phyloP scores from a whole-genome alignment of 2,888 invertebrate genomes.

The Trichopria drosophilae region DNA sequence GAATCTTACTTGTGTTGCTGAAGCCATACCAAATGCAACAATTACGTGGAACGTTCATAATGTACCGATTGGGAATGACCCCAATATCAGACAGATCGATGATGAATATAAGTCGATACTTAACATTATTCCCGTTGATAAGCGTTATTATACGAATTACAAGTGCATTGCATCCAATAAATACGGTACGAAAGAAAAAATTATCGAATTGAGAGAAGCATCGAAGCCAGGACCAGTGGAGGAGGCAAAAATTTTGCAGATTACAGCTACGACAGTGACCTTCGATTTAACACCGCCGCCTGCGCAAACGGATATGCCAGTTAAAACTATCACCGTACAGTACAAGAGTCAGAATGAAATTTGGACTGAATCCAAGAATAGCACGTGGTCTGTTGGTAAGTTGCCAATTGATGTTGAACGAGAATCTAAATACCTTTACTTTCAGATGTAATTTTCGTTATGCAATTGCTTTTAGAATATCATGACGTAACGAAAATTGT shows the following conservation, averaged over 20 bases:
- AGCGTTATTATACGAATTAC: constrained; percentile 72
- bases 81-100: constrained; percentile 63
- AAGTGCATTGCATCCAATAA: constrained; percentile 81
- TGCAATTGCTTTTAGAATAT: no score
- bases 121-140: constrained; percentile 69
- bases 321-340: constrained; percentile 73
- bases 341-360: constrained; percentile 71
- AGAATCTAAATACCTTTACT: background rate
- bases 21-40: constrained; percentile 88
- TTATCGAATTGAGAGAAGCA: constrained; percentile 76
- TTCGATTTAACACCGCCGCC: constrained; percentile 78
- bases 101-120: constrained; percentile 74
- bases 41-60: constrained; percentile 74
- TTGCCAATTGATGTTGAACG: constrained; percentile 9
- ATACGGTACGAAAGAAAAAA: constrained; percentile 69
- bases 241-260: constrained; percentile 68
- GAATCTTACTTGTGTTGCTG: constrained; percentile 86
- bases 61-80: constrained; percentile 53
- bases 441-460: no score
- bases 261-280: constrained; percentile 83
- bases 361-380: constrained; percentile 72
- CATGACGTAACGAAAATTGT: no score
- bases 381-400: constrained; percentile 75
- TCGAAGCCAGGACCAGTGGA: constrained; percentile 69
- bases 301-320: constrained; percentile 75